phyloP scores from a whole-genome alignment of 2,888 invertebrate species.

The Drosophila anomalata region DNA sequence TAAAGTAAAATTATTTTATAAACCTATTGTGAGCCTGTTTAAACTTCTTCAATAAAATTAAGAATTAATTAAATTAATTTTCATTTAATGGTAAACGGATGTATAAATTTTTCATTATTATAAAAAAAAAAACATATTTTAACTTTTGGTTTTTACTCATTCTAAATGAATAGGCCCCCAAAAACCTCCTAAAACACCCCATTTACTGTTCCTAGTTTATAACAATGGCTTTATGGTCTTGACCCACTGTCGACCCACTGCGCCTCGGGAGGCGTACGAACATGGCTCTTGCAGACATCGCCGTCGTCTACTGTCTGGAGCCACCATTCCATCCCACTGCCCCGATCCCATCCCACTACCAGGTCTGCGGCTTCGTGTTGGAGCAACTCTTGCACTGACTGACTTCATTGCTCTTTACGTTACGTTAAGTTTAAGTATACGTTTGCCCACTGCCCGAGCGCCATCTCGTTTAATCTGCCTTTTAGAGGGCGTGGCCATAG shows the following conservation, averaged over 20 bases:
- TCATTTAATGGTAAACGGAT: no score
- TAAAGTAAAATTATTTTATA: no score
- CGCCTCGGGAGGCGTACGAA: slow-evolving; percentile 62
- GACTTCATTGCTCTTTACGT: slow-evolving; percentile 80
- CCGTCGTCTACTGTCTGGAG: slow-evolving; percentile 36
- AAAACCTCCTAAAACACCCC: background rate
- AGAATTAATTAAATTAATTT: no score
- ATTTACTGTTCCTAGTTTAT: background rate
- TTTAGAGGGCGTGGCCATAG: slow-evolving; percentile 83
- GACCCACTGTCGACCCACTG: slow-evolving; percentile 65
- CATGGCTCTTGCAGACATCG: slow-evolving; percentile 56
- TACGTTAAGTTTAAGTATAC: slow-evolving; percentile 80
- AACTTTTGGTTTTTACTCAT: background rate
- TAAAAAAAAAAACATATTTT: no score
- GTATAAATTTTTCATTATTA: no score
- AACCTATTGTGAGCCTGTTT: no score
- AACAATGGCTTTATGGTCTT: background rate
- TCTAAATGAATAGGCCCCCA: background rate
- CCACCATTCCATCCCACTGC: slow-evolving; percentile 14
- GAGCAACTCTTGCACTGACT: slow-evolving; percentile 58
- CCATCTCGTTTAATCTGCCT: slow-evolving; percentile 84
- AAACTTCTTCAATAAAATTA: no score
- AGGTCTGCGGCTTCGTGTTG: slow-evolving; percentile 26
- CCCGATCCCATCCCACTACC: slow-evolving; percentile 17
- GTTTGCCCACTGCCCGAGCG: slow-evolving; percentile 82